phyloP scores from a whole-genome alignment of 1,140 invertebrate species.

The Saccostrea glomerata region DNA sequence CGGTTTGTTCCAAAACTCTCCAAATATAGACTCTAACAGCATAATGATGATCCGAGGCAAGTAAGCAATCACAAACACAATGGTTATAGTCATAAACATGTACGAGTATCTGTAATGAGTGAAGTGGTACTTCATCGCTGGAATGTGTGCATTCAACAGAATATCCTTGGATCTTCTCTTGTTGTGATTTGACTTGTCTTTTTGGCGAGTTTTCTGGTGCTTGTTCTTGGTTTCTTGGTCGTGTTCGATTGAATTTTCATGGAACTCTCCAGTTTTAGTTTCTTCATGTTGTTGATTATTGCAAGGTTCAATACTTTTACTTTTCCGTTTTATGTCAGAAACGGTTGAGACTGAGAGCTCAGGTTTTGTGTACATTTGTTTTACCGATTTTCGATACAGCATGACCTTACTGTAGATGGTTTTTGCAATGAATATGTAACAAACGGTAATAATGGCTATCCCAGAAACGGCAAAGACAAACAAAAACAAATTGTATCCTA shows the following conservation, averaged over 20 bases:
- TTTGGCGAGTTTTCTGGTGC: not conserved
- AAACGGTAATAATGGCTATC: not conserved
- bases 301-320: not conserved
- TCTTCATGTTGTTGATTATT: not conserved
- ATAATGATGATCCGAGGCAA: constrained; percentile 43
- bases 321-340: not conserved
- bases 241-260: constrained; percentile 16
- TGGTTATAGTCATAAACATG: constrained; percentile 57
- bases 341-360: constrained; percentile 24
- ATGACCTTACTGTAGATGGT: constrained; percentile 45
- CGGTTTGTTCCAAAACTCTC: constrained; percentile 25
- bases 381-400: constrained; percentile 3
- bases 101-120: constrained; percentile 47
- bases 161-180: not conserved
- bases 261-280: not conserved
- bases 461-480: constrained; percentile 18
- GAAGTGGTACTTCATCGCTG: constrained; percentile 45
- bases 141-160: not conserved
- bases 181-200: not conserved
- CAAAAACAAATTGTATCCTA: constrained; percentile 40
- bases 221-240: not conserved
- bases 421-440: constrained; percentile 49
- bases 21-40: constrained; percentile 46
- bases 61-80: constrained; percentile 52
- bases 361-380: not conserved